A percentile compares a stretch with the other conserved stretches of the same genome.
Conservation (phyloP, 2,888 invertebrate species). For the Idaea aversata region DNA sequence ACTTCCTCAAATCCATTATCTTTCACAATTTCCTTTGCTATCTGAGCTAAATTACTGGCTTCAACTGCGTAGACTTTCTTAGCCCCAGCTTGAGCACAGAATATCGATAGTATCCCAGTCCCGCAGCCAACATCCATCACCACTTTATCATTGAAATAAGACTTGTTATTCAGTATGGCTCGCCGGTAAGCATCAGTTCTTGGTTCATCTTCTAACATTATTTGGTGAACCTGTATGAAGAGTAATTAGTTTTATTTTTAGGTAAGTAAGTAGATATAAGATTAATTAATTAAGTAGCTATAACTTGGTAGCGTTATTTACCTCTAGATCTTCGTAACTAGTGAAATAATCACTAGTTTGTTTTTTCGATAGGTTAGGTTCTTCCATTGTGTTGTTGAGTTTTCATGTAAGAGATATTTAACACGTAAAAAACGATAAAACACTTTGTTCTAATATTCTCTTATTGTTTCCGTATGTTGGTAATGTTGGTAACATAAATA, state of each 20-base stretch:
- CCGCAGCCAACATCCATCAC: constrained; percentile 94
- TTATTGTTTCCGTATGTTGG: neutral
- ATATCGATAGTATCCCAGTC: constrained; percentile 93
- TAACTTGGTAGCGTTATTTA: constrained; percentile 49
- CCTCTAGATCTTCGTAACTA: constrained; percentile 88
- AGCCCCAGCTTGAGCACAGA: constrained; percentile 95
- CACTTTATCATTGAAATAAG: constrained; percentile 86
- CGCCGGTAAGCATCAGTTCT: constrained; percentile 89
- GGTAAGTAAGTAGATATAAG: neutral
- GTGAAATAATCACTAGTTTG: constrained; percentile 76
- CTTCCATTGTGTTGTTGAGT: constrained; percentile 32
- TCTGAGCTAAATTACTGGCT: constrained; percentile 85
- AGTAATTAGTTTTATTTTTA: neutral
- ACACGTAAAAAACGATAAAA: too few relatives aligned
- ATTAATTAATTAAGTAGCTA: neutral
- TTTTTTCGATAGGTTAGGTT: constrained; percentile 20
- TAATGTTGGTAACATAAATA: neutral
- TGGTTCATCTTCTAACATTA: constrained; percentile 88
- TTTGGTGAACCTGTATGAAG: constrained; percentile 83
- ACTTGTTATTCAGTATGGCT: constrained; percentile 85
- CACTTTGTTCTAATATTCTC: too few relatives aligned
- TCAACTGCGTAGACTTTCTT: constrained; percentile 91
- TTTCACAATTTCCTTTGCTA: constrained; percentile 83
- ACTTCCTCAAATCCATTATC: constrained; percentile 85
- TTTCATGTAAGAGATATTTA: too few relatives aligned